Evolutionary conservation across 2,888 invertebrate species (phyloP).

Genomic region (Liodrosophila aerea): DNA sequence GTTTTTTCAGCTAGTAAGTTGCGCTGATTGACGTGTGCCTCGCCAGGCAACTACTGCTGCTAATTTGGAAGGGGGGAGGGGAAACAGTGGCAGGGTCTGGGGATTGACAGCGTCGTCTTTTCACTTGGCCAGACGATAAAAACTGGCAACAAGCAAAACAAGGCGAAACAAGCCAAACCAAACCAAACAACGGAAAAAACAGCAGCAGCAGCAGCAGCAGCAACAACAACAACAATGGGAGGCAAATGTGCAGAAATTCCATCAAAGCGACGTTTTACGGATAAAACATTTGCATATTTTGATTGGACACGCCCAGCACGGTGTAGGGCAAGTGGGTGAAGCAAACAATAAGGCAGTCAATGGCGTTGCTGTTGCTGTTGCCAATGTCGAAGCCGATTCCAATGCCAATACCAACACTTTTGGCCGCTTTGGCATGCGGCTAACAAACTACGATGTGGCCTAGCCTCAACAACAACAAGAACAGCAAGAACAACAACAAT

Average conservation of each 20-base stretch:
- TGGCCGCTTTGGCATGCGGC: conserved; percentile 52
- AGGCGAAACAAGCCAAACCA: conserved; percentile 55
- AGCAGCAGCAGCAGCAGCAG: conserved; percentile 6
- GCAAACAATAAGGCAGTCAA: conserved; percentile 62
- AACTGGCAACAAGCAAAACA: conserved; percentile 48
- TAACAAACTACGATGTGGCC: conserved; percentile 63
- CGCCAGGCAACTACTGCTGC: conserved; percentile 65
- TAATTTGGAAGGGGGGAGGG: conserved; percentile 50
- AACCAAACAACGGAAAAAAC: conserved; percentile 48
- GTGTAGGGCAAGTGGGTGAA: conserved; percentile 53
- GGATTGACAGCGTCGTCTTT: conserved; percentile 8
- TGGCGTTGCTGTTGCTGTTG: conserved; percentile 16
- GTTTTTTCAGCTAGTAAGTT: conserved; percentile 3
- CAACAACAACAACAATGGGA: conserved; percentile 22
- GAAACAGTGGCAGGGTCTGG: not conserved
- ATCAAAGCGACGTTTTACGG: conserved; percentile 74
- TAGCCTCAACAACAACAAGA: conserved; percentile 39
- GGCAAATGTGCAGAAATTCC: conserved; percentile 72
- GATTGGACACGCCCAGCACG: conserved; percentile 70
- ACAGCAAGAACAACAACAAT: conserved; percentile 19
- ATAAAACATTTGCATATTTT: conserved; percentile 75
- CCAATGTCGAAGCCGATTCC: conserved; percentile 23
- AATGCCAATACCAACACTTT: conserved; percentile 19
- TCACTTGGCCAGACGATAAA: conserved; percentile 34
- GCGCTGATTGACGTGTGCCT: conserved; percentile 63